Evolutionary conservation across 2,888 invertebrate species (phyloP).

Genomic region (Platynereis dumerilii): DNA sequence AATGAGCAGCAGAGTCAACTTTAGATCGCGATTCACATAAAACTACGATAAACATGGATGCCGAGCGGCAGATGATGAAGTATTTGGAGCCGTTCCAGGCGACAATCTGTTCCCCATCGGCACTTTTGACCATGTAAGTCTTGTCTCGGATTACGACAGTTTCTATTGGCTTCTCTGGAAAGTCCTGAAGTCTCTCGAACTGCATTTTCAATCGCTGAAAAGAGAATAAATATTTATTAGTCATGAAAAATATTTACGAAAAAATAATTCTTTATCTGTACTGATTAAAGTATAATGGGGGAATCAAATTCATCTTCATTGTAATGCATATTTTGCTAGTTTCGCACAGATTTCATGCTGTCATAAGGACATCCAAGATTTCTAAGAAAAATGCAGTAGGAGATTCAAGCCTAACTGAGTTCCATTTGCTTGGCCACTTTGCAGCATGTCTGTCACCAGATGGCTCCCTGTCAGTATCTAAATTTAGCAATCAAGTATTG

Average conservation of each 20-base stretch:
- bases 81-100: conserved; percentile 25
- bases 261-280: no score
- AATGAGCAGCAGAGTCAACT: conserved; percentile 11
- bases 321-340: no score
- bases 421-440: no score
- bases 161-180: conserved; percentile 2
- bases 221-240: background rate
- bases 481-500: no score
- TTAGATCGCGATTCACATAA: conserved; percentile 13
- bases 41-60: conserved; percentile 11
- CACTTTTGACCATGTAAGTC: conserved; percentile 20
- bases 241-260: background rate
- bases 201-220: conserved; percentile 10
- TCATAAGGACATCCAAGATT: no score
- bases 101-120: conserved; percentile 14
- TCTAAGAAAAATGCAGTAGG: no score
- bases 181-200: conserved; percentile 4
- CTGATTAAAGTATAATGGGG: no score
- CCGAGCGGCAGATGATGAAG: conserved; percentile 22
- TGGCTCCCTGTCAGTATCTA: no score
- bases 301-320: no score
- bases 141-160: conserved; percentile 8
- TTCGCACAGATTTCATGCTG: no score
- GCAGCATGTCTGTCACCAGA: no score
- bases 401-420: no score